phyloP scores from a whole-genome alignment of 2,113 vertebrate species.

The Sorex araneus region DNA sequence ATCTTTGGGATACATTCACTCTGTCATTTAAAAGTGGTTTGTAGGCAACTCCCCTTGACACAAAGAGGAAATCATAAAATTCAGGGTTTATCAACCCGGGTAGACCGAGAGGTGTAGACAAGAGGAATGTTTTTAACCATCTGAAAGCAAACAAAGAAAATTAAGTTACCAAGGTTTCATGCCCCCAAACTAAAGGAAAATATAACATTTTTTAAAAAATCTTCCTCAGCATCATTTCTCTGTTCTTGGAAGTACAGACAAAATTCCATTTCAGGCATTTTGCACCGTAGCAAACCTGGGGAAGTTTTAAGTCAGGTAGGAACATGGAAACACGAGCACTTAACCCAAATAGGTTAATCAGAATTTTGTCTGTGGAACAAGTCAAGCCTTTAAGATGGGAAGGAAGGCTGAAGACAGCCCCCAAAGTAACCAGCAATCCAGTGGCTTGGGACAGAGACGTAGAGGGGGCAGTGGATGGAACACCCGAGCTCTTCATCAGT shows the following conservation, averaged over 20 bases:
- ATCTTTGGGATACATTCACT: conserved; percentile 3
- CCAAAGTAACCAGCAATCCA: not conserved
- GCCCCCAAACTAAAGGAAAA: not conserved
- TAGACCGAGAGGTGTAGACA: not conserved
- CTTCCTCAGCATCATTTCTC: not conserved
- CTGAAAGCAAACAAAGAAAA: not conserved
- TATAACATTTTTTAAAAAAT: not conserved
- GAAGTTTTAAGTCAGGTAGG: conserved; percentile 37
- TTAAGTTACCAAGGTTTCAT: not conserved
- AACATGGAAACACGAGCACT: accelerated
- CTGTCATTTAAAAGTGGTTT: not conserved
- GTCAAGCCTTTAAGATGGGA: not conserved
- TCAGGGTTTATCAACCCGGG: not conserved
- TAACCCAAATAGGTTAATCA: not conserved
- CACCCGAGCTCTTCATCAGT: no score
- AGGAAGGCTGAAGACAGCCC: not conserved
- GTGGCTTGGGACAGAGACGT: not conserved
- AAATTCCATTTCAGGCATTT: not conserved
- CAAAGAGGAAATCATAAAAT: conserved; percentile 1
- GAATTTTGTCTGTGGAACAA: not conserved
- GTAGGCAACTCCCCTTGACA: not conserved
- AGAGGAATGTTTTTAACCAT: not conserved
- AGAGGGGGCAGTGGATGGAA: no score
- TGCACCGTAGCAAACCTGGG: not conserved
- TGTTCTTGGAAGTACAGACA: not conserved